Base-by-base conservation (phyloP, 2,113 vertebrate genomes). In the Phylloscopus trochilus region DNA sequence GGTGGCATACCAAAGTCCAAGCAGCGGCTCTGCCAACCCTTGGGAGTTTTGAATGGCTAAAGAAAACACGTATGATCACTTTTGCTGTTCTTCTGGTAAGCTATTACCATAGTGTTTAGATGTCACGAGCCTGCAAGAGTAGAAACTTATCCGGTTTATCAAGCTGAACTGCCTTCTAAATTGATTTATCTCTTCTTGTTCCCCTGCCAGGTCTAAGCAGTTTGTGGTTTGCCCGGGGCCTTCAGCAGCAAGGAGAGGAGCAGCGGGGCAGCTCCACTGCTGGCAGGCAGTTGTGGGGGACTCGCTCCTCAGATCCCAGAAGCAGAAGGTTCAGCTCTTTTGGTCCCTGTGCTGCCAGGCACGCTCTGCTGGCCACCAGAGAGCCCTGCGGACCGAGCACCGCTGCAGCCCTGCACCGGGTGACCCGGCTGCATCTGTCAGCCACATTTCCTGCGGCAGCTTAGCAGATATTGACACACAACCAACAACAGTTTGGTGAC, bases 111-210 rank as follows among this genome's bases (percentile, higher is more conserved):
- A 33, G 53, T 21, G 16, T 86, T 94, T 63, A 55, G 76, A 66
- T 92, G 66, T 68, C 81, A 89, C 0, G 10, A 92, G 73, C n/a
- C 37, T 87, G 52, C 52, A 82, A 69, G 53, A 33, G 24, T 53
- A 89, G 87, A 58, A 93, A 60, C 77, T 69, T 84, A 91, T 1
- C 94, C 4, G 1, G 83, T 95, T 92, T 87, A 87, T 96, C 94
- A 87, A 84, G 92, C 81, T 55, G 58, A 89, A 41, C 92, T 68
- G 49, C 91, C 83, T 93, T 93, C 76, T 87, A 52, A 58, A 93
- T 83, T 78, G 56, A 89, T 84, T 83, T 89, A 52, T 87, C 69
- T 81, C 49, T 49, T 72, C 63, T 95, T 28, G 26, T 56, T 87
- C 56, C 56, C 41, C n/a, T 82, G 52, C 55, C 63, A 76, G 59